A percentile compares a stretch with the other conserved stretches of the same genome.
Evolutionary conservation across 2,888 invertebrate genomes (phyloP).

Genomic region (Eupithecia centaureata): DNA sequence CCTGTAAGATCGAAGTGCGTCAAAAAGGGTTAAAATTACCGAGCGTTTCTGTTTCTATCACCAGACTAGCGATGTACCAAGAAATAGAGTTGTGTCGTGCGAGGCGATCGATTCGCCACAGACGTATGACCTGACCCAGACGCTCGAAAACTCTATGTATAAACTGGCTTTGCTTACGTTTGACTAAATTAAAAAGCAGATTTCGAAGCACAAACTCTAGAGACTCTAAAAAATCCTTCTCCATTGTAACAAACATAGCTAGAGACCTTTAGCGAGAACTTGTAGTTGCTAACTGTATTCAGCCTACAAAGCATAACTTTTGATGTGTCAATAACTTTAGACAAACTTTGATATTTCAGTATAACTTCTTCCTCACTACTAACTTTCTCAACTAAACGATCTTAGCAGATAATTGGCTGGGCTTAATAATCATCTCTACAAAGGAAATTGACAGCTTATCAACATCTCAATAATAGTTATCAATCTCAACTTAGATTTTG

Average conservation of each 20-base stretch:
- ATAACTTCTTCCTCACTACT: slow-evolving; percentile 4
- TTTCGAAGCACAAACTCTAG: too few species aligned
- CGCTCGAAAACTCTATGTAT: neutral
- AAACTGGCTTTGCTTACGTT: neutral
- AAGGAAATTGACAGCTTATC: slow-evolving; percentile 6
- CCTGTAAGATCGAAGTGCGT: too few species aligned
- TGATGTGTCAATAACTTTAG: neutral
- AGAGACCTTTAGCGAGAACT: neutral
- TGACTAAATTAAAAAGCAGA: neutral
- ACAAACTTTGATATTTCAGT: neutral
- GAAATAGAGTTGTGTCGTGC: too few species aligned
- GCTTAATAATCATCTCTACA: neutral
- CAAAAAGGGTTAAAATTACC: too few species aligned
- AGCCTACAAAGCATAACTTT: neutral
- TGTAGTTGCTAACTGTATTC: neutral
- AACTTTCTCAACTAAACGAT: slow-evolving; percentile 3
- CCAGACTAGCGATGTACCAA: too few species aligned
- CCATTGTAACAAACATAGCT: neutral
- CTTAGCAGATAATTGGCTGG: neutral
- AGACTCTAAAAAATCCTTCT: neutral
- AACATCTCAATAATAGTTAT: neutral
- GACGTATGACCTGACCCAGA: neutral
- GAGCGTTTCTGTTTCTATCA: too few species aligned
- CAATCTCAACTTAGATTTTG: neutral
- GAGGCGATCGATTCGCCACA: too few species aligned